Percentiles rank a stretch among this genome's conserved stretches.
Conservation (phyloP, 2,113 vertebrate species). For the Clarias macrocephalus region DNA sequence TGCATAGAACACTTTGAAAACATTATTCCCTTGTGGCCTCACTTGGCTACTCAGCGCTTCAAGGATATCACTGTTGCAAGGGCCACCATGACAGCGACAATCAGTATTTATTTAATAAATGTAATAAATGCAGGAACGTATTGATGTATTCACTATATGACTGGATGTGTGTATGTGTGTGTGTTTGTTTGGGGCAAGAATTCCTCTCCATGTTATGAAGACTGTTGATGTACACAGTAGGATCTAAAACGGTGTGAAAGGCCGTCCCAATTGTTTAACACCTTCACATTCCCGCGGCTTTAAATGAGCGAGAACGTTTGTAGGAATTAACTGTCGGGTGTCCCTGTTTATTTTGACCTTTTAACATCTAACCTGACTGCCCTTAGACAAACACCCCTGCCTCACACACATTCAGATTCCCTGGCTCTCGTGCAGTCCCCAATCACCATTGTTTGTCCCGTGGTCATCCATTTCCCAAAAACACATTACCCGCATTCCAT, state of each 20-base stretch:
- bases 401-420: not conserved
- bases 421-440: conserved; percentile 10
- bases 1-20: not conserved
- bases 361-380: not conserved
- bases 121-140: not conserved
- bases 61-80: not conserved
- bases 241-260: not conserved
- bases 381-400: not conserved
- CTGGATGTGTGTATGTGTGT: too few species aligned
- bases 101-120: not conserved
- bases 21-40: not conserved
- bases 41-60: not conserved
- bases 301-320: not conserved
- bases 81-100: not conserved
- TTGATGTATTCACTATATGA: not conserved
- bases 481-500: conserved; percentile 60
- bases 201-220: not conserved
- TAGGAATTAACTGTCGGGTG: conserved; percentile 19
- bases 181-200: not conserved
- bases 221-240: not conserved
- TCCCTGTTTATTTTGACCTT: conserved; percentile 24
- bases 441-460: conserved; percentile 49
- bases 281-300: not conserved
- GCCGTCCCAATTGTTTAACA: not conserved
- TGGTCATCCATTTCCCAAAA: conserved; percentile 49